These are phyloP conservation scores for Myiagra hebetior DNA, from an alignment of 2,113 vertebrate species.

Conservation along the genomic window DNA sequence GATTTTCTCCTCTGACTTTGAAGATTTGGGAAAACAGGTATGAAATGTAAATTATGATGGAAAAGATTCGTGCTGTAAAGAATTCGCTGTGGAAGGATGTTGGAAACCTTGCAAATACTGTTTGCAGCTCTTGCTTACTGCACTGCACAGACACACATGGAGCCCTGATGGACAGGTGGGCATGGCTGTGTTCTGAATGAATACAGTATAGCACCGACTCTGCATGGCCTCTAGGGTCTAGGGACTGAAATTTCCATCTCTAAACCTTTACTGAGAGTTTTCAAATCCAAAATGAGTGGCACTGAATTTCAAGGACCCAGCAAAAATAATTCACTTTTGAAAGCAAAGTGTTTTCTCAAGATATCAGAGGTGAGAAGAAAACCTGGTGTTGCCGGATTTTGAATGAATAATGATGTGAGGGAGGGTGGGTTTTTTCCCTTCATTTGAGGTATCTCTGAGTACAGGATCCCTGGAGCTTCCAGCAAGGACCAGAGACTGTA, in stretches of 20 bases:
- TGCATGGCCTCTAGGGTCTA: not conserved
- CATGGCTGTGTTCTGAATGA: not conserved
- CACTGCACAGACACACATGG: not conserved
- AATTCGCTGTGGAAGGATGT: not conserved
- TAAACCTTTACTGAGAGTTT: not conserved
- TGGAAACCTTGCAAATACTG: not conserved
- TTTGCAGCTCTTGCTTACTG: not conserved
- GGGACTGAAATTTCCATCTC: not conserved
- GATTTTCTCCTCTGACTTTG: slow-evolving; percentile 16
- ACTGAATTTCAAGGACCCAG: not conserved
- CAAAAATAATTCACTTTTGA: not conserved
- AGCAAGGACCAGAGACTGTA: not conserved
- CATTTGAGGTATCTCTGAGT: not conserved
- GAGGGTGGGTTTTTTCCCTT: not conserved
- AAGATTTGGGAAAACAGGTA: slow-evolving; percentile 36
- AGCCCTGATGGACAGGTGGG: not conserved
- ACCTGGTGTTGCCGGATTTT: not conserved
- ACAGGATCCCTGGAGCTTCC: not conserved
- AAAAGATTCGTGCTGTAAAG: not conserved
- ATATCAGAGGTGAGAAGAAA: not conserved
- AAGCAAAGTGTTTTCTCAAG: slow-evolving; percentile 26
- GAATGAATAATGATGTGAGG: not conserved
- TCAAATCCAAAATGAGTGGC: not conserved
- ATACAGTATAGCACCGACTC: not conserved
- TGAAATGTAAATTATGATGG: slow-evolving; percentile 37